These are phyloP conservation scores for Elymnias hypermnestra DNA, from an alignment of 1,140 invertebrate genomes.

Conservation along the genomic window DNA sequence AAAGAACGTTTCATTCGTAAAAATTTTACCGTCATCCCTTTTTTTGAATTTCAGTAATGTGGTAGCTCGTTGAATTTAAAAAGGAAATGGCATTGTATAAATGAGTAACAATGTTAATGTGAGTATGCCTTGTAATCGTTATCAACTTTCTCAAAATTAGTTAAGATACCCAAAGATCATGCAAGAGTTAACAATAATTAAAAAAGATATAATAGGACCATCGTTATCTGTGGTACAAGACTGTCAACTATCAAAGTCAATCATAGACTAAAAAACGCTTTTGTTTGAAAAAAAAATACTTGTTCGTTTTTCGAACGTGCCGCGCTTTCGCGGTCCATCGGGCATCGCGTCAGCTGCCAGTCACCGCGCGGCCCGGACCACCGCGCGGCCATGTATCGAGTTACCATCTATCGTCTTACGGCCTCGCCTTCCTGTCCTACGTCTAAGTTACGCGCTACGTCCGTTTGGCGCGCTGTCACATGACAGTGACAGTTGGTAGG, in stretches of 20 bases:
- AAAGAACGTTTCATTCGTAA: too few species aligned
- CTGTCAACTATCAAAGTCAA: constrained; percentile 42
- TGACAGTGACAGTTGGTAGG: constrained; percentile 62
- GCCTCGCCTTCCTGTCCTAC: constrained; percentile 65
- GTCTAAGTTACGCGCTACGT: constrained; percentile 69
- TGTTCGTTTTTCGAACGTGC: constrained; percentile 55
- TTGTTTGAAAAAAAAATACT: constrained; percentile 35
- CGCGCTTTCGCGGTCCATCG: constrained; percentile 72
- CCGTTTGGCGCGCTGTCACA: constrained; percentile 56
- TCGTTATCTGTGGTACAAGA: constrained; percentile 21
- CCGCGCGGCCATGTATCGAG: constrained; percentile 54
- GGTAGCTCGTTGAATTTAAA: too few species aligned
- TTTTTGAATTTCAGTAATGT: too few species aligned
- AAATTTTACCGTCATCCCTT: too few species aligned
- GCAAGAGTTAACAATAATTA: constrained; percentile 10
- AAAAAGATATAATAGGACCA: constrained; percentile 24
- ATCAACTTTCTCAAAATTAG: too few species aligned
- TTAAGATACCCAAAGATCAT: too few species aligned
- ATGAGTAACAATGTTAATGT: too few species aligned
- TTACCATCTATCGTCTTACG: constrained; percentile 68
- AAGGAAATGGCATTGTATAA: too few species aligned
- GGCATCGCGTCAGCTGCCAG: constrained; percentile 68
- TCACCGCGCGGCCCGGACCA: constrained; percentile 55
- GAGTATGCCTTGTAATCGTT: too few species aligned
- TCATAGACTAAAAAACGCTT: constrained; percentile 34